Base-by-base conservation (phyloP, 2,113 vertebrate species). In the Chaenocephalus aceratus region DNA sequence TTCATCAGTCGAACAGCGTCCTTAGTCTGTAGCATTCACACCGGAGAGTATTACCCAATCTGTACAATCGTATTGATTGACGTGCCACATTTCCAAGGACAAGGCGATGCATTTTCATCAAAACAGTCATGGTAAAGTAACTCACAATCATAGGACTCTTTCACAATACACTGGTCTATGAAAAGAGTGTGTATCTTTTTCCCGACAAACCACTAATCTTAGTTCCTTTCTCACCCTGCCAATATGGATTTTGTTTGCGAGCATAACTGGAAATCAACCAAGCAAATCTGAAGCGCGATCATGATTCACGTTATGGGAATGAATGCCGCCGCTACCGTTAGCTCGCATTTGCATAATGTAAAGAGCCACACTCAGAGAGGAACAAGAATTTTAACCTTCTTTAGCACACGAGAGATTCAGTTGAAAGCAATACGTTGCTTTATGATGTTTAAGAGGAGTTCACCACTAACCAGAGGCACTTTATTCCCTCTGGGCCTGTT, bases 291-390 rank as follows among this genome's bases (percentile, higher is more conserved):
- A 87, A 68, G 78, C 79, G 53, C 86, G 69, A 87, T 92, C 84
- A 90, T 79, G 86, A 83, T 80, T 91, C 88, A 83, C 72, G 82
- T 90, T 90, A 91, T 92, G 91, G 80, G 89, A 91, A 92, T 93
- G 71, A 82, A 67, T 86, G 79, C 79, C 85, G 86, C 91, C 87
- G 86, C 87, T 79, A 77, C 72, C 2, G 58, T 14, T 23, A 75
- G 75, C 59, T 21, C 14, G 4, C 85, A 93, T 93, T 91, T 81
- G 87, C 93, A 92, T 93, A 82, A 82, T 90, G 82, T 88, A 89
- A 90, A 83, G 84, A 76, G 53, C 60, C 76, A 44, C 78, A 75
- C 87, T 81, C 71, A 8, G 65, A 72, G 72, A 78, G 74, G 66
- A 87, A 72, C 80, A 72, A 88, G 80, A 70, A 78, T 87, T 86